These are phyloP conservation scores for Bubo blakistoni DNA, from an alignment of 2,113 vertebrate genomes.

Conservation along the genomic window DNA sequence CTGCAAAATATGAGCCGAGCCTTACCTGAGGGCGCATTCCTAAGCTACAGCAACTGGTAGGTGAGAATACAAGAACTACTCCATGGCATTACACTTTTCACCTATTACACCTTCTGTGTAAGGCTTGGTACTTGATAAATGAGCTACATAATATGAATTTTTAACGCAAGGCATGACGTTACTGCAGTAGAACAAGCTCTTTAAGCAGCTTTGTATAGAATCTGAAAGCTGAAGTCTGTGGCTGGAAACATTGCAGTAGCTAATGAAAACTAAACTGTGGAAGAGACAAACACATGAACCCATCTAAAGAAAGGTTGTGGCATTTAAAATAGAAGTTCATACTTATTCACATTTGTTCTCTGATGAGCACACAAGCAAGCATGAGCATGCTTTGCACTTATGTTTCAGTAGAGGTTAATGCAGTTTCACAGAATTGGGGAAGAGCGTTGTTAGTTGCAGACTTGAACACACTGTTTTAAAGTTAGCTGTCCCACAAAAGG, in stretches of 20 bases:
- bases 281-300: rapidly evolving
- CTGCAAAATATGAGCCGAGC: neutral
- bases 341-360: neutral
- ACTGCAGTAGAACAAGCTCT: neutral
- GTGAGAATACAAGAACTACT: neutral
- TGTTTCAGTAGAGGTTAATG: neutral
- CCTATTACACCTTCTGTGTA: neutral
- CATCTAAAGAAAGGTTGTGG: neutral
- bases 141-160: neutral
- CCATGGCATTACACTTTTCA: neutral
- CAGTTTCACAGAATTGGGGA: neutral
- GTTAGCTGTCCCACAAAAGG: neutral
- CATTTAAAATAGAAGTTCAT: neutral
- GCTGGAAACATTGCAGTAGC: neutral
- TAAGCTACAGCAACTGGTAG: neutral
- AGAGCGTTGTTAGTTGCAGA: neutral
- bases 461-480: neutral
- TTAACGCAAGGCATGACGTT: neutral
- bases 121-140: neutral
- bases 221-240: neutral
- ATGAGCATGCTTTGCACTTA: neutral
- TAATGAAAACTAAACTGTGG: neutral
- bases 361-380: neutral
- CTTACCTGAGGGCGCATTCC: neutral
- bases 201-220: neutral